Conservation (phyloP, 2,888 invertebrate species). For the Magallana nippona region DNA sequence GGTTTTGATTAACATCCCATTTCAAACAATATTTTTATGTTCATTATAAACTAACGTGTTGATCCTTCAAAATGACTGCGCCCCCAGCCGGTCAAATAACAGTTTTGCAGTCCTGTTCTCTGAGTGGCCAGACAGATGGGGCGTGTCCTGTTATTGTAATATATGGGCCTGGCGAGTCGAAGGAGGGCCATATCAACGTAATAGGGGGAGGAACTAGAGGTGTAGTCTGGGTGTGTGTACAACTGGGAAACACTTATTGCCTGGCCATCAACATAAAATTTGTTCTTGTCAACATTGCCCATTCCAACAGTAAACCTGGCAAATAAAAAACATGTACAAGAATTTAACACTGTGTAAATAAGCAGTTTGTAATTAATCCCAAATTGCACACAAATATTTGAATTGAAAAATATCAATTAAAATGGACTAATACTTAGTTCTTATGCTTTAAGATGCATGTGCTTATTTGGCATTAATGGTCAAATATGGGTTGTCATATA, state of each 20-base stretch:
- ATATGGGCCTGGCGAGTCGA: conserved; percentile 10
- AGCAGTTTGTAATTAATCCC: no score
- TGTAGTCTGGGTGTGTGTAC: conserved; percentile 15
- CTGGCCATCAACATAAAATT: neutral
- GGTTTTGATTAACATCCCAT: no score
- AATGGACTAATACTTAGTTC: no score
- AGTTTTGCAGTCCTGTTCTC: conserved; percentile 15
- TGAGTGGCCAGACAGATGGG: conserved; percentile 39
- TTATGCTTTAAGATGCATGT: no score
- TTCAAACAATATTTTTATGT: neutral
- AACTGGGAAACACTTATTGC: neutral
- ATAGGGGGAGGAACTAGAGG: neutral
- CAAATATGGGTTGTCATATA: no score
- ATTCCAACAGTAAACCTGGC: neutral
- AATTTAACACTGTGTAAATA: neutral
- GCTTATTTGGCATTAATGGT: no score
- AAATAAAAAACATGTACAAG: neutral
- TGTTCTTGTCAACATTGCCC: conserved; percentile 7
- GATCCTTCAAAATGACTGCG: conserved; percentile 22
- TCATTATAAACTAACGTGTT: neutral
- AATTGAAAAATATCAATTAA: no score
- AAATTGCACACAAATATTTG: neutral
- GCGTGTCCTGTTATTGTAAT: conserved; percentile 27
- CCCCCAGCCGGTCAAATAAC: conserved; percentile 50
- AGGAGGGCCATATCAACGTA: conserved; percentile 43